Base-by-base conservation (phyloP, 2,888 invertebrate genomes). In the Pterostichus niger region DNA sequence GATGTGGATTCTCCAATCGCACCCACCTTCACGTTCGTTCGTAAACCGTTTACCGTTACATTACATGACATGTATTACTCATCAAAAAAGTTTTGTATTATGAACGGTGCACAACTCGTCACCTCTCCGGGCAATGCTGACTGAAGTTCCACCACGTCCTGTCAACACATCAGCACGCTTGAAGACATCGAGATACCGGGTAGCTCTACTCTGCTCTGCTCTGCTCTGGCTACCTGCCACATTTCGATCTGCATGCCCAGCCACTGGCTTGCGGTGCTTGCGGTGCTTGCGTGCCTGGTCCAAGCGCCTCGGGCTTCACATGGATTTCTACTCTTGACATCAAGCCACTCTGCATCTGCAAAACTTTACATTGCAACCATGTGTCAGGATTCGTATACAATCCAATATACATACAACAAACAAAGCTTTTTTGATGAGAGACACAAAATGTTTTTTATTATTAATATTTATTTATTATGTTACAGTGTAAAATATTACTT, bases 361-460 rank as follows among this genome's bases (percentile, higher is more conserved):
- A 46, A 2, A 40, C 64, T 11, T 64, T n/a, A 64, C 44, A 44
- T 15, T 15, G 40, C 15, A 44, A 71, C 40, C n/a, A 56, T 24
- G 17, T 44, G 40, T 17, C 44, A 71, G 40, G 68, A 71, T 46
- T 49, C 73, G 24, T 73, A 73, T 46, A 46, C 31, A 73, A 73
- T 24, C 44, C 46, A 44, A 64, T 68, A 46, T 73, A 73, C 11
- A 73, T 52, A 17, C 52, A 68, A 24, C 52, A 81, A 82, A 61
- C 82, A 82, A 82, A 82, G 75, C 82, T 82, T 82, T 82, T 82
- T 82, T 82, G 82, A 82, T 82, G 82, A 82, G 82, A 82, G n/a
- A 49, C 35, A 33, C 35, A 13, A 71, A 52, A 31, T 52, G 33
- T 75, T 75, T 75, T n/a, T n/a, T n/a, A n/a, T n/a, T n/a, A n/a